Evolutionary conservation across 2,888 invertebrate species (phyloP).

Genomic region (Julus scandinavius): DNA sequence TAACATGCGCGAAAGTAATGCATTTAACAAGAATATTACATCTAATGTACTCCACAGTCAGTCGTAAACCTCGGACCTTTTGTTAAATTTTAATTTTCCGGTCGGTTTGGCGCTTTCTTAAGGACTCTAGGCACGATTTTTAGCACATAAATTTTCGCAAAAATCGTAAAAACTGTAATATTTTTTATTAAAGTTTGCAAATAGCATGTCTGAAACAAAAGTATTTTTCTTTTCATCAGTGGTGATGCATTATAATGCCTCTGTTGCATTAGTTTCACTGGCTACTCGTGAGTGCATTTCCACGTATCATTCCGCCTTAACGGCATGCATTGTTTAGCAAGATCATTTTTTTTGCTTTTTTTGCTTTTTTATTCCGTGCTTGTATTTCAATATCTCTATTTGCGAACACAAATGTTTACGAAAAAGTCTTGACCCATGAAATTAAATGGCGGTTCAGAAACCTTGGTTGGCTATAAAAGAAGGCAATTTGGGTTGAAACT

Average conservation of each 20-base stretch:
- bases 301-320: constrained; percentile 23
- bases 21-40: neutral
- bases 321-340: constrained; percentile 21
- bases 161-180: neutral
- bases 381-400: constrained; percentile 45
- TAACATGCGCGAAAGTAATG: neutral
- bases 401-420: constrained; percentile 33
- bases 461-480: constrained; percentile 16
- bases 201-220: neutral
- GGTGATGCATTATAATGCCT: constrained; percentile 7
- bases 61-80: constrained; percentile 26
- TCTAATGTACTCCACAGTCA: neutral
- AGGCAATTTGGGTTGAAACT: constrained; percentile 40
- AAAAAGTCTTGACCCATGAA: constrained; percentile 43
- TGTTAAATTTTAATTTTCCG: constrained; percentile 45
- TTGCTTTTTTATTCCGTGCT: neutral
- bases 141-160: constrained; percentile 7
- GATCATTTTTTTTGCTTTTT: neutral
- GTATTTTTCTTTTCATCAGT: neutral
- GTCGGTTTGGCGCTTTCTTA: constrained; percentile 8
- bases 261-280: constrained; percentile 9
- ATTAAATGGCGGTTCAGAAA: constrained; percentile 45
- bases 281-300: constrained; percentile 41
- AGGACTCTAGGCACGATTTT: neutral
- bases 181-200: neutral